Evolutionary conservation across 1,140 invertebrate species (phyloP).

Genomic region (Anastatus disparis): DNA sequence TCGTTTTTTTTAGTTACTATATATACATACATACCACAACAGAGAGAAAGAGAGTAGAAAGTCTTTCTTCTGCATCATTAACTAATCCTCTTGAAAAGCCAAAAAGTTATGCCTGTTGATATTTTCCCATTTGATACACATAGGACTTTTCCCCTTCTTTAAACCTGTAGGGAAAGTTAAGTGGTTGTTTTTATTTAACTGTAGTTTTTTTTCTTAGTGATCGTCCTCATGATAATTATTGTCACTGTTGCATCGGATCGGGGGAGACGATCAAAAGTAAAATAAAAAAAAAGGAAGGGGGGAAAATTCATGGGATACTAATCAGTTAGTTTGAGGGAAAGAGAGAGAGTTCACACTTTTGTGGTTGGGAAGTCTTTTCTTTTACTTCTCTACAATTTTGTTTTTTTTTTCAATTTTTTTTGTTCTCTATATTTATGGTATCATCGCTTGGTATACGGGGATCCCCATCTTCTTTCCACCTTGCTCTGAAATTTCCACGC

Average conservation of each 20-base stretch:
- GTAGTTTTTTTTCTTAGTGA: constrained; percentile 1
- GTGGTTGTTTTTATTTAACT: constrained; percentile 11
- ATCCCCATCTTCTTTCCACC: constrained; percentile 33
- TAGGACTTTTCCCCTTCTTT: neutral
- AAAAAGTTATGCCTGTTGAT: neutral
- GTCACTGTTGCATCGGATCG: too few species aligned
- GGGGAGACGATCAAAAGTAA: constrained; percentile 1
- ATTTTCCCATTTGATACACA: too few species aligned
- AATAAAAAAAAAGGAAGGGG: too few species aligned
- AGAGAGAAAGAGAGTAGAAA: neutral
- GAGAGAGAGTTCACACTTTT: neutral
- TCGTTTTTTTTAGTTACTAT: neutral
- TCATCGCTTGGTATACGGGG: constrained; percentile 44
- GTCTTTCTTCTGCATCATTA: constrained; percentile 15
- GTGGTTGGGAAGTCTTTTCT: constrained; percentile 17
- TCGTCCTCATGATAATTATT: constrained; percentile 43
- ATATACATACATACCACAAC: too few species aligned
- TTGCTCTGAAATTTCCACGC: constrained; percentile 38
- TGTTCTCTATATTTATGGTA: constrained; percentile 47
- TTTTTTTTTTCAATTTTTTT: too few species aligned
- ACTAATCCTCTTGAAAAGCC: constrained; percentile 9
- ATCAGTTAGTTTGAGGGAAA: constrained; percentile 40
- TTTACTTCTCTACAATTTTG: neutral
- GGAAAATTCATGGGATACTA: constrained; percentile 45
- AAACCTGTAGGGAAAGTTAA: neutral